Percentiles rank a stretch among this genome's conserved stretches.
These are phyloP conservation scores for Trididemnum clinides DNA, from an alignment of 23 tunicate genomes.

Conservation along the genomic window DNA sequence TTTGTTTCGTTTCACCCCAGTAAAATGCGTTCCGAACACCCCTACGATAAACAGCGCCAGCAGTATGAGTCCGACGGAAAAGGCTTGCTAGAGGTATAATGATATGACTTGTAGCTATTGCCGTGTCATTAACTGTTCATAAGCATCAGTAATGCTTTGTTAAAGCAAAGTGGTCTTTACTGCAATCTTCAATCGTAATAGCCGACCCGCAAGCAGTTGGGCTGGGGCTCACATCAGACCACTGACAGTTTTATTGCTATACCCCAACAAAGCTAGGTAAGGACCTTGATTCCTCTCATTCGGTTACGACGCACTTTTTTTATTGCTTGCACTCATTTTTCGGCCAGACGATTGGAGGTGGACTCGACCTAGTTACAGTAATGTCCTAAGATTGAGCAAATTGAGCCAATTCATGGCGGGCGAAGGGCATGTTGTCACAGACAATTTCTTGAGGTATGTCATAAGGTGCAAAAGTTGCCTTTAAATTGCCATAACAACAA, in stretches of 20 bases:
- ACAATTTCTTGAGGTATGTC: background rate
- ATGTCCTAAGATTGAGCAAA: background rate
- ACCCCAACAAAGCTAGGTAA: background rate
- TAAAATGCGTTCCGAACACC: too few species aligned
- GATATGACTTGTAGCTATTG: background rate
- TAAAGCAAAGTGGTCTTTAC: background rate
- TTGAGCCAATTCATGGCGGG: background rate
- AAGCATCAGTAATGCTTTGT: background rate
- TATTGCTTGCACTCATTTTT: background rate
- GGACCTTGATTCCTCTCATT: background rate
- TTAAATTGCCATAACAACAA: background rate
- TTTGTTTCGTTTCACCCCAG: too few species aligned
- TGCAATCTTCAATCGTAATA: background rate
- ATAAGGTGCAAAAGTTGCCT: background rate
- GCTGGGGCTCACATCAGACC: background rate
- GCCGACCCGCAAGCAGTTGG: background rate
- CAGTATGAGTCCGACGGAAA: background rate
- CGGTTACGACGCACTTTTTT: background rate
- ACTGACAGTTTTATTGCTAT: background rate
- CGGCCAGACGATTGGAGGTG: background rate
- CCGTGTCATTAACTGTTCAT: background rate
- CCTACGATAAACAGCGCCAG: background rate
- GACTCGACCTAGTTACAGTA: background rate
- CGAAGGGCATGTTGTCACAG: background rate
- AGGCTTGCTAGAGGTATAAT: background rate